These are phyloP conservation scores for Sitobion miscanthi DNA, from an alignment of 1,140 invertebrate species.

Conservation along the genomic window DNA sequence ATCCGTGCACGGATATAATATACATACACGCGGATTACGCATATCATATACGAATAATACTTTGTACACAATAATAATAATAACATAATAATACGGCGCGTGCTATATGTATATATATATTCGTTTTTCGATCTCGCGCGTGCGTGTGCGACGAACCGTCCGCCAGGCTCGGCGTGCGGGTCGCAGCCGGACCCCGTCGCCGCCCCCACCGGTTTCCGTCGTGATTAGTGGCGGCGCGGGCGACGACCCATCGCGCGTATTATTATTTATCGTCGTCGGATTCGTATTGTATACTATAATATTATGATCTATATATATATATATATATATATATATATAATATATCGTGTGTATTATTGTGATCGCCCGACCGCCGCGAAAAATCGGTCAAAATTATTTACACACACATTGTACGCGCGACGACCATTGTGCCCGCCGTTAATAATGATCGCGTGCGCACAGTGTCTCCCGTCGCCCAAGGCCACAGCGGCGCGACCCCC, in stretches of 20 bases:
- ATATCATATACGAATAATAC: too few relatives aligned
- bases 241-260: not conserved
- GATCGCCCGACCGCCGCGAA: not conserved
- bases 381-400: constrained; percentile 23
- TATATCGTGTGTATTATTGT: not conserved
- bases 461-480: not conserved
- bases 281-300: not conserved
- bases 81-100: too few relatives aligned
- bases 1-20: too few relatives aligned
- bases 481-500: not conserved
- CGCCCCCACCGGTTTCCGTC: not conserved
- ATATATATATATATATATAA: too few relatives aligned
- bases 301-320: too few relatives aligned
- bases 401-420: not conserved
- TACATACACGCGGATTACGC: too few relatives aligned
- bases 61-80: not conserved
- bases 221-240: constrained; percentile 2
- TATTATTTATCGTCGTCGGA: not conserved
- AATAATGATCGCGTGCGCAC: not conserved
- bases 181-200: not conserved
- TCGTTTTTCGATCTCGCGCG: not conserved
- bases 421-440: not conserved
- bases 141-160: too few relatives aligned
- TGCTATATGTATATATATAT: not conserved
- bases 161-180: not conserved